phyloP scores from a whole-genome alignment of 1,140 invertebrate genomes.

The Camponotus pennsylvanicus region DNA sequence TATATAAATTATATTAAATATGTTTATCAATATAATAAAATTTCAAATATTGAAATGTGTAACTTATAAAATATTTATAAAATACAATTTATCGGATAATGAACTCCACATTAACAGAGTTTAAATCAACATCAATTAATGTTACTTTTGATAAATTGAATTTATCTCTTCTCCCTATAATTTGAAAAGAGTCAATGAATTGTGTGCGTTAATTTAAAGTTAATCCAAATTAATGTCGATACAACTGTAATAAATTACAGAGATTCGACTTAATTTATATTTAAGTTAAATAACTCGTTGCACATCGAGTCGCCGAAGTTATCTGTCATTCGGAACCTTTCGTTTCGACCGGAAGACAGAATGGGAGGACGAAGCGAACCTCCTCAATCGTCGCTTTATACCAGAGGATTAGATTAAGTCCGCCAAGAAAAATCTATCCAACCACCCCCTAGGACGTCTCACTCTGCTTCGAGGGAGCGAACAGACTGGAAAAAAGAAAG shows the following conservation, averaged over 20 bases:
- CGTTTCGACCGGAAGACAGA: conserved; percentile 19
- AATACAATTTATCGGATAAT: background rate
- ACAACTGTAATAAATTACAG: background rate
- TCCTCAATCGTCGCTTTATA: conserved; percentile 82
- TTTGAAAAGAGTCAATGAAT: background rate
- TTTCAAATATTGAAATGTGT: background rate
- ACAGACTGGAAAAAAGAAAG: conserved; percentile 73
- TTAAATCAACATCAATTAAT: background rate
- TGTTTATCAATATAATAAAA: background rate
- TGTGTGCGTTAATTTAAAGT: background rate
- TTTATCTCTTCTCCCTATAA: background rate
- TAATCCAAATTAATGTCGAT: background rate
- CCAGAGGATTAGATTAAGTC: conserved; percentile 85
- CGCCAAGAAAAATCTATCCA: conserved; percentile 85
- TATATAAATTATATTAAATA: too few relatives aligned
- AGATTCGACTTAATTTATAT: conserved; percentile 30
- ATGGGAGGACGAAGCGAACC: conserved; percentile 59
- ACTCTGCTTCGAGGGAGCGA: conserved; percentile 49
- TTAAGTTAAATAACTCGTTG: conserved; percentile 13
- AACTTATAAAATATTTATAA: background rate
- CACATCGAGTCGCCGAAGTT: conserved; percentile 26
- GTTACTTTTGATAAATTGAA: background rate
- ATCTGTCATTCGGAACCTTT: conserved; percentile 49
- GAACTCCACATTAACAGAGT: background rate
- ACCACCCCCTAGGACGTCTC: conserved; percentile 38